Evolutionary conservation across 2,888 invertebrate genomes (phyloP).

Genomic region (Troglohyphantes excavatus): DNA sequence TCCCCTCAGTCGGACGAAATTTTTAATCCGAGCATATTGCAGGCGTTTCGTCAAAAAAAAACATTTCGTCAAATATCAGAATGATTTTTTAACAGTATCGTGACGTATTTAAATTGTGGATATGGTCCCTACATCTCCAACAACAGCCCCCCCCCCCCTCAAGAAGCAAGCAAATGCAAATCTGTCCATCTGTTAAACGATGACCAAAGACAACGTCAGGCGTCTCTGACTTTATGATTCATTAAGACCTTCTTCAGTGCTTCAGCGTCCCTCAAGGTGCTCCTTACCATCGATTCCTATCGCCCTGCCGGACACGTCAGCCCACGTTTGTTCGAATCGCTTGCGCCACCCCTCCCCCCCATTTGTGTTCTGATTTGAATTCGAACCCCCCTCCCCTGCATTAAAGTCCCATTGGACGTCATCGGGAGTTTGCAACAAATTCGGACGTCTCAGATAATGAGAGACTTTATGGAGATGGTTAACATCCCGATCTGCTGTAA

Average conservation of each 20-base stretch:
- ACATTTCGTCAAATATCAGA: no score
- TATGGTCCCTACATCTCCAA: constrained; percentile 34
- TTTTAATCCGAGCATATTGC: no score
- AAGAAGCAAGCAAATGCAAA: constrained; percentile 39
- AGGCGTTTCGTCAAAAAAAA: no score
- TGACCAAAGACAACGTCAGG: constrained; percentile 72
- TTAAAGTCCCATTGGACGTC: no score
- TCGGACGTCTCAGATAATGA: not conserved
- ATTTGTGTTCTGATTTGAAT: not conserved
- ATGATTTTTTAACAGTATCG: no score
- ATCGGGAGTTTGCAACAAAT: not conserved
- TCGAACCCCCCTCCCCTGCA: no score
- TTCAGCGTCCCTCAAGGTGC: constrained; percentile 29
- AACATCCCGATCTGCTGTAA: no score
- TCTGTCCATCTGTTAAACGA: constrained; percentile 71
- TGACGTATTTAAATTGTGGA: no score
- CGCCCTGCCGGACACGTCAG: constrained; percentile 31
- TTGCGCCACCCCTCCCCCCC: not conserved
- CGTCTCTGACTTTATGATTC: constrained; percentile 72
- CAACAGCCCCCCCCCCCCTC: constrained; percentile 56
- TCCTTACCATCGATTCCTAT: constrained; percentile 34
- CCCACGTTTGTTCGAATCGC: constrained; percentile 52
- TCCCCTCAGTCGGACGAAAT: no score
- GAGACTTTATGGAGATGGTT: constrained; percentile 2
- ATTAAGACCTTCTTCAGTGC: constrained; percentile 71